Evolutionary conservation across 1,140 invertebrate genomes (phyloP).

Genomic region (Drosophila punjabiensis): DNA sequence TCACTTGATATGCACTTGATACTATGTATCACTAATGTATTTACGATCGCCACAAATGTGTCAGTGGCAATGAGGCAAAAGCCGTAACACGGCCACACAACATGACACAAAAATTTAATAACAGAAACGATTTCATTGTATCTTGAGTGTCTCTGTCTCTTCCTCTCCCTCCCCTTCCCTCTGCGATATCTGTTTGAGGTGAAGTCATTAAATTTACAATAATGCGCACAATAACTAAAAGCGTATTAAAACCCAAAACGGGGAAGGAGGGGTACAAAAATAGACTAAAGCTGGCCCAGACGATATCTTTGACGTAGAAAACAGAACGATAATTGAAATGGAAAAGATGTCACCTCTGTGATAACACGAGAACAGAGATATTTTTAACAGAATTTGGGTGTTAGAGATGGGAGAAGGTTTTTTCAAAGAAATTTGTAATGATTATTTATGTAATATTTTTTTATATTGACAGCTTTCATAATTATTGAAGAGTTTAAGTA

Average conservation of each 20-base stretch:
- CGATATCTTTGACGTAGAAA: constrained; percentile 30
- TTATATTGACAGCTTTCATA: neutral
- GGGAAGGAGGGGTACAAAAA: neutral
- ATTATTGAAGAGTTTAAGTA: neutral
- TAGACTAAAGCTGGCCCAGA: constrained; percentile 34
- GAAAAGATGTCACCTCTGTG: constrained; percentile 69
- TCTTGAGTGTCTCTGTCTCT: constrained; percentile 35
- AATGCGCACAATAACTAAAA: constrained; percentile 78
- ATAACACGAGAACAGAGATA: constrained; percentile 31
- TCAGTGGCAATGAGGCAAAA: constrained; percentile 79
- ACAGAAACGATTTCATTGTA: constrained; percentile 64
- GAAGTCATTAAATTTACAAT: constrained; percentile 83
- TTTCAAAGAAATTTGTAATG: neutral
- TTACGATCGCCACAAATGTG: constrained; percentile 79
- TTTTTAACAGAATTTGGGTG: constrained; percentile 4
- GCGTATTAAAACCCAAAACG: constrained; percentile 54
- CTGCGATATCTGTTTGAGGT: constrained; percentile 40
- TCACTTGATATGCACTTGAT: constrained; percentile 56
- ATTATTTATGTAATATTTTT: neutral
- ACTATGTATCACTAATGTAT: constrained; percentile 73
- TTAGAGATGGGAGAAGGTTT: constrained; percentile 9
- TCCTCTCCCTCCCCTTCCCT: neutral
- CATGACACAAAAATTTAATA: constrained; percentile 67
- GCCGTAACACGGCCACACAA: constrained; percentile 81
- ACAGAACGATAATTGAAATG: constrained; percentile 57